Conservation (phyloP, 2,113 vertebrate genomes). For the Istiophorus platypterus region DNA sequence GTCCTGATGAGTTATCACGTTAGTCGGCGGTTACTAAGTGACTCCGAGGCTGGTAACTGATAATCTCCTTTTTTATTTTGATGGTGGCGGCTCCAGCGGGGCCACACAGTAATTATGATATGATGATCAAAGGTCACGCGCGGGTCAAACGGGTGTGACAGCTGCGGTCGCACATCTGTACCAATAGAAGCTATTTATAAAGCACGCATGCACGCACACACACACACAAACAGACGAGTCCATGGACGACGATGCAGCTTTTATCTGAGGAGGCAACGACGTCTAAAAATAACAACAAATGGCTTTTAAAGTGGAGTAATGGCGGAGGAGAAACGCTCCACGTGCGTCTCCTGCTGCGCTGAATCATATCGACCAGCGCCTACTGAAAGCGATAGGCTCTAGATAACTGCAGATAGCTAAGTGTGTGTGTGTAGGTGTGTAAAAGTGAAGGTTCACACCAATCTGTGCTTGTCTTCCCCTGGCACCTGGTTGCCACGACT, state of each 20-base stretch:
- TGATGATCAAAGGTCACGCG: constrained; percentile 21
- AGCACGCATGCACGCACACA: neutral
- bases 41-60: constrained; percentile 5
- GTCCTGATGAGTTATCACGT: constrained; percentile 30
- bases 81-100: neutral
- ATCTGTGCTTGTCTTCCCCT: constrained; percentile 66
- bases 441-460: constrained; percentile 35
- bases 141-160: constrained; percentile 32
- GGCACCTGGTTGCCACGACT: constrained; percentile 64
- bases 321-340: constrained; percentile 12
- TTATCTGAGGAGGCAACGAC: constrained; percentile 49
- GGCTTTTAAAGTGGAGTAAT: constrained; percentile 44
- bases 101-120: constrained; percentile 14
- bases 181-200: constrained; percentile 49
- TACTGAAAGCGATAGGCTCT: neutral
- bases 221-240: neutral
- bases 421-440: constrained; percentile 6
- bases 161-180: constrained; percentile 7
- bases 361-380: constrained; percentile 34
- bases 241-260: constrained; percentile 30
- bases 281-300: constrained; percentile 67
- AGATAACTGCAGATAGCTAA: neutral
- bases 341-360: neutral
- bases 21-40: constrained; percentile 11
- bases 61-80: constrained; percentile 18